Base-by-base conservation (phyloP, 1,140 invertebrate genomes). In the Myzus persicae region DNA sequence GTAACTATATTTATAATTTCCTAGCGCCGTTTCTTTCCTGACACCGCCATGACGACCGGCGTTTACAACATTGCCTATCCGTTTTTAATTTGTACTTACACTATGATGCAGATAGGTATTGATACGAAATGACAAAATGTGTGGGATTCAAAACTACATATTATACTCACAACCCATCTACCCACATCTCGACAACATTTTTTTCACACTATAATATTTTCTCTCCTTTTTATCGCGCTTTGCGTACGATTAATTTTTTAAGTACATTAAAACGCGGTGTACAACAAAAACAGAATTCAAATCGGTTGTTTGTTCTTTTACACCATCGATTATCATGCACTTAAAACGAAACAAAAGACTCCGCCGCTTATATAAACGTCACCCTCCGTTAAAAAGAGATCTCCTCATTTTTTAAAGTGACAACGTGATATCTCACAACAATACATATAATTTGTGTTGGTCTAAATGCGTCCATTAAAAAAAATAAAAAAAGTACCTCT, bases 181-280 rank as follows among this genome's bases (percentile, higher is more conserved):
- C n/a, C n/a, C n/a, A n/a, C n/a, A n/a, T 67, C 14, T n/a, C 18
- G 31, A 76, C n/a, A 76, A 76, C 59, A n/a, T 76, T 76, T 6
- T n/a, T 18, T 6, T n/a, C n/a, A n/a, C 59, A n/a, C n/a, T 76
- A n/a, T 76, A n/a, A 76, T 76, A 4, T n/a, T 76, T 76, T 76
- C 59, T n/a, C n/a, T 76, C 59, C 31, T 76, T n/a, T n/a, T 76
- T n/a, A 76, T 76, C 59, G n/a, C 59, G n/a, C 59, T 76, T 76
- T n/a, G 59, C 31, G n/a, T 76, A 76, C 59, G 31, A 76, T 76
- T 76, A 76, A 76, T 76, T 76, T 76, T 76, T 76, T 76, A 76
- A 18, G 59, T 76, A n/a, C 59, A 76, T 18, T 76, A 76, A 76
- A 76, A 76, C 14, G 31, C n/a, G 59, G 14, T 76, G 14, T 76